Evolutionary conservation across 1,140 invertebrate species (phyloP).

Genomic region (Aleiodes sp.): DNA sequence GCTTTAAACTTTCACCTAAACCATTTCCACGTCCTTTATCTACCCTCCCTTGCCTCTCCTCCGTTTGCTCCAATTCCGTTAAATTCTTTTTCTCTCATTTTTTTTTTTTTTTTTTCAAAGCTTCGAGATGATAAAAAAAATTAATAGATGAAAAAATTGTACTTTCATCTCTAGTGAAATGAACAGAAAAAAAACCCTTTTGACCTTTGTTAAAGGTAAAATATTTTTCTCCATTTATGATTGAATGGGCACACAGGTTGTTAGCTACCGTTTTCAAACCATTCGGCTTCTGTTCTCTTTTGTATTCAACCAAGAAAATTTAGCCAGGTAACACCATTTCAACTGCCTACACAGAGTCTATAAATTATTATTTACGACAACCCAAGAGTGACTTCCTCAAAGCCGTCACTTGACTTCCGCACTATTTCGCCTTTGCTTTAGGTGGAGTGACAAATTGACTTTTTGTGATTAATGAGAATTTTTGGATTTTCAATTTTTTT

Average conservation of each 20-base stretch:
- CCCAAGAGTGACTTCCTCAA: background rate
- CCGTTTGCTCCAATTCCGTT: background rate
- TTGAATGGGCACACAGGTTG: no score
- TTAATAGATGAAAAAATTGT: no score
- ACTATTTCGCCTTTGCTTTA: background rate
- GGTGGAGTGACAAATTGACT: no score
- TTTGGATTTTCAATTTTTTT: no score
- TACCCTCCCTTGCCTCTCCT: background rate
- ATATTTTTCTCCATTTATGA: no score
- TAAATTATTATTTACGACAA: background rate
- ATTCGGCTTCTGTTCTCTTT: background rate
- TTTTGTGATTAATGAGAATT: no score
- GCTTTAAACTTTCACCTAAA: slow-evolving; percentile 12
- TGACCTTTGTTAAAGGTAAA: no score
- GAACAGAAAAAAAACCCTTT: no score
- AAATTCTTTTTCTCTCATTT: background rate
- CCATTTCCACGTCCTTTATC: background rate
- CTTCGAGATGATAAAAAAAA: no score
- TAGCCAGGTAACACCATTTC: background rate
- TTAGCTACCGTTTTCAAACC: no score
- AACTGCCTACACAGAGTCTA: background rate
- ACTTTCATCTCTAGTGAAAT: no score
- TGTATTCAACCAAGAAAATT: background rate
- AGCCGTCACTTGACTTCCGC: background rate
- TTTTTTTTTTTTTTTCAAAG: no score